Percentiles rank a stretch among this genome's conserved stretches.
phyloP scores from a whole-genome alignment of 2,797 vertebrate genomes.

The Chelon labrosus region DNA sequence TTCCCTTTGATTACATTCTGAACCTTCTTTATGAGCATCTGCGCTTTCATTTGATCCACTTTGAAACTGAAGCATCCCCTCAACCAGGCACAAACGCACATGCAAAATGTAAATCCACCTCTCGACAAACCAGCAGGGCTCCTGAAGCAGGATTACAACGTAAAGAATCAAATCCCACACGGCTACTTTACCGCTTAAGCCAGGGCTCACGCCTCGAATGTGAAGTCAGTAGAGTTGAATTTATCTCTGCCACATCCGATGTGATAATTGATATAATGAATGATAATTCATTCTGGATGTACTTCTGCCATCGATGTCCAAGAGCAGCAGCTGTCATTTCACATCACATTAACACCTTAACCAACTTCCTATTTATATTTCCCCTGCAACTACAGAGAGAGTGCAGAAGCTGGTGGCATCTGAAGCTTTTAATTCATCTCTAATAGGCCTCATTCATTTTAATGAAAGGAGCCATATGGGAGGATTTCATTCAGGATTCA shows the following conservation, averaged over 20 bases:
- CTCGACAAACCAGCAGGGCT: constrained; percentile 28
- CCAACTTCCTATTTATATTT: constrained; percentile 53
- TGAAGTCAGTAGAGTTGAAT: constrained; percentile 51
- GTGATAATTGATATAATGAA: constrained; percentile 64
- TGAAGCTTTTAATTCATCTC: constrained; percentile 78
- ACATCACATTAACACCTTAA: constrained; percentile 69
- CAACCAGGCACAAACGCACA: constrained; percentile 25
- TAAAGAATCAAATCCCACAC: constrained; percentile 41
- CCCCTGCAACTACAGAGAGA: constrained; percentile 52
- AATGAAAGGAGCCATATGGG: constrained; percentile 78
- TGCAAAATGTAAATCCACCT: constrained; percentile 40
- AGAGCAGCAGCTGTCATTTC: constrained; percentile 74
- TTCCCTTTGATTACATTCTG: constrained; percentile 46
- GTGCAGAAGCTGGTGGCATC: constrained; percentile 64
- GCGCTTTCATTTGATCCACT: constrained; percentile 28
- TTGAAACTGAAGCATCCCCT: constrained; percentile 31
- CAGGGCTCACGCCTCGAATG: constrained; percentile 66
- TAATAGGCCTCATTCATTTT: constrained; percentile 78
- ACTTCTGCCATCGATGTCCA: constrained; percentile 50
- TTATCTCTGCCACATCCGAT: constrained; percentile 43
- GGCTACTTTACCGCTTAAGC: constrained; percentile 69
- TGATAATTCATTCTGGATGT: constrained; percentile 56
- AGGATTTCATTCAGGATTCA: constrained; percentile 69
- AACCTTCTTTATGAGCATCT: constrained; percentile 29
- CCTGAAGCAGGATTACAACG: constrained; percentile 47